These are phyloP conservation scores for Cheilosia urbana DNA, from an alignment of 2,888 invertebrate genomes.

Conservation along the genomic window DNA sequence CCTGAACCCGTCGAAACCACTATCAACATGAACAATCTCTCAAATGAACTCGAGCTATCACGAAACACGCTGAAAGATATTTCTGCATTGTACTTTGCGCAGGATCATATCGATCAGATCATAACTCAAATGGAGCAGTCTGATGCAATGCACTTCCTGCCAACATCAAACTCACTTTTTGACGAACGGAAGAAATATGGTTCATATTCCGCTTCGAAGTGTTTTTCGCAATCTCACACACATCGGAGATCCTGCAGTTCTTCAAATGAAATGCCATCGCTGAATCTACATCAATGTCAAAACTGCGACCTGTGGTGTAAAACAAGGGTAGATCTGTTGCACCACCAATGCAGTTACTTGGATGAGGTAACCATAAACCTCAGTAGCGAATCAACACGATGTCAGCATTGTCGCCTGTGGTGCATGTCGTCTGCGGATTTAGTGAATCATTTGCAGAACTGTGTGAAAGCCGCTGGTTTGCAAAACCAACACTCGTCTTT, in stretches of 20 bases:
- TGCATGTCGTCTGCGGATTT: conserved; percentile 94
- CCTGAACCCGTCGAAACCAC: not conserved
- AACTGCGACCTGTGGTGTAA: not conserved
- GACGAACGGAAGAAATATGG: conserved; percentile 92
- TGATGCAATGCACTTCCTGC: conserved; percentile 78
- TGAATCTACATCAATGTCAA: conserved; percentile 77
- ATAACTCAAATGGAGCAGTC: conserved; percentile 78
- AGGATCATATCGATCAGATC: conserved; percentile 78
- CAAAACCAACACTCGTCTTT: conserved; percentile 81
- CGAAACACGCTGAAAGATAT: conserved; percentile 85
- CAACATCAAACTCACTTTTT: conserved; percentile 87
- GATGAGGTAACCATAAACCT: conserved; percentile 81
- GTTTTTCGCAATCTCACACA: conserved; percentile 91
- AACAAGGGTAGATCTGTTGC: not conserved
- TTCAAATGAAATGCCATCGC: not conserved
- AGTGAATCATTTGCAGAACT: conserved; percentile 89
- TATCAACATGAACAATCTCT: conserved; percentile 79
- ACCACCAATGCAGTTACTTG: not conserved
- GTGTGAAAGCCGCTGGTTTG: conserved; percentile 85
- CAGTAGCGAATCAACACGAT: conserved; percentile 88
- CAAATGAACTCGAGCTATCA: conserved; percentile 79
- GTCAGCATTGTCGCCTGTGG: conserved; percentile 93
- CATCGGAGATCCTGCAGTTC: conserved; percentile 88
- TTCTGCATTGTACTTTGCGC: conserved; percentile 84
- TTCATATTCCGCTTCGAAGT: conserved; percentile 91